Percentiles rank a stretch among this genome's conserved stretches.
Conservation (phyloP, 2,113 vertebrate genomes). For the Cyanocitta stelleri region DNA sequence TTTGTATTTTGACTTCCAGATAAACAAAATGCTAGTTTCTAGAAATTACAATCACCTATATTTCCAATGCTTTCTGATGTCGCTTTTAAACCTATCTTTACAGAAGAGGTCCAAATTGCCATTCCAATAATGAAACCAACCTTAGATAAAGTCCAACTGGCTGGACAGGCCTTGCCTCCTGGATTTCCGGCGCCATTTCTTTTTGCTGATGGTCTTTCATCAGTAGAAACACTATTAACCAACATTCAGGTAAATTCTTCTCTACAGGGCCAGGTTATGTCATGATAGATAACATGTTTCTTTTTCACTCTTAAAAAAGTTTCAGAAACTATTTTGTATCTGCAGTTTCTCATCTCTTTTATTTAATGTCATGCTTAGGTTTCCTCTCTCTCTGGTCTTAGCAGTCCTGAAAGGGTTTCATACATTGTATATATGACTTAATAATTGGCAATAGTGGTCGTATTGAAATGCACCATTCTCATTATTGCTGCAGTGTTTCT, state of each 20-base stretch:
- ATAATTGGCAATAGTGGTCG: background rate
- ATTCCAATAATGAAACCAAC: slow-evolving; percentile 84
- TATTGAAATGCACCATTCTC: background rate
- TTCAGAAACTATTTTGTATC: background rate
- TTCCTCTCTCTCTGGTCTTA: background rate
- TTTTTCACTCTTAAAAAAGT: background rate
- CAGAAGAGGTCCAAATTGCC: slow-evolving; percentile 84
- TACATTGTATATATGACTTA: background rate
- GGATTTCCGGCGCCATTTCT: slow-evolving; percentile 90
- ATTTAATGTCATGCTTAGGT: background rate
- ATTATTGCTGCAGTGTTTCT: background rate
- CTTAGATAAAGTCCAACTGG: slow-evolving; percentile 83
- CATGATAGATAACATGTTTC: background rate
- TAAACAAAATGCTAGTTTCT: background rate
- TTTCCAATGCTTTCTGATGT: slow-evolving; percentile 20
- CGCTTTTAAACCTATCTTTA: slow-evolving; percentile 51
- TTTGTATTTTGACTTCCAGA: background rate
- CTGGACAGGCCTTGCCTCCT: slow-evolving; percentile 79
- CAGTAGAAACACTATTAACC: slow-evolving; percentile 93
- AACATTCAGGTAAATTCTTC: slow-evolving; percentile 89
- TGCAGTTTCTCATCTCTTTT: background rate
- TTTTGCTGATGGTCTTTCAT: slow-evolving; percentile 90
- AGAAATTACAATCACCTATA: background rate
- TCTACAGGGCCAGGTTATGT: background rate
- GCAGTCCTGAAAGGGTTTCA: background rate